A percentile compares a stretch with the other conserved stretches of the same genome.
phyloP scores from a whole-genome alignment of 2,888 invertebrate species.

The Sinodicranocentrus sp. region DNA sequence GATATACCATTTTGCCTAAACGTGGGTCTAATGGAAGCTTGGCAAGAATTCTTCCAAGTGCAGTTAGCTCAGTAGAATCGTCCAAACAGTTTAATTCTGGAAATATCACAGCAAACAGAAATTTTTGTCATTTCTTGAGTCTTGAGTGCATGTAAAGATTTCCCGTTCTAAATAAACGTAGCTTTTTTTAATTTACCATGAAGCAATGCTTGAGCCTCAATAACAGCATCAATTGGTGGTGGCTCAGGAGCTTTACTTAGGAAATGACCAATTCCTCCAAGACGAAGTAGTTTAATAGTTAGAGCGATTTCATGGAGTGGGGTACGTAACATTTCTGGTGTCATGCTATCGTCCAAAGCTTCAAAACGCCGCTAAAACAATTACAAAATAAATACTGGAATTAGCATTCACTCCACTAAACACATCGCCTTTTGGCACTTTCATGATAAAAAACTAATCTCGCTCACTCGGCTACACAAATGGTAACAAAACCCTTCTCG shows the following conservation, averaged over 20 bases:
- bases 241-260: constrained; percentile 97
- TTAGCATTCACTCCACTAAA: too few relatives aligned
- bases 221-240: constrained; percentile 98
- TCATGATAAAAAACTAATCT: too few relatives aligned
- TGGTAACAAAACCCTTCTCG: constrained; percentile 96
- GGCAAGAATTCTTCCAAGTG: constrained; percentile 95
- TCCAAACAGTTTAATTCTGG: constrained; percentile 96
- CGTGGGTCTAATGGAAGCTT: constrained; percentile 97
- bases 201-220: constrained; percentile 94
- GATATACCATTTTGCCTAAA: constrained; percentile 90
- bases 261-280: constrained; percentile 96
- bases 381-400: too few relatives aligned
- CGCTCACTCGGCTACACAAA: constrained; percentile 84
- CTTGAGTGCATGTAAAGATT: too few relatives aligned
- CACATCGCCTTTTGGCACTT: too few relatives aligned
- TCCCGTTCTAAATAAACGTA: too few relatives aligned
- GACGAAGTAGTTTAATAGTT: constrained; percentile 91
- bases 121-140: too few relatives aligned
- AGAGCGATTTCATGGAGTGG: constrained; percentile 97
- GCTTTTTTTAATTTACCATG: constrained; percentile 79
- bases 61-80: constrained; percentile 91
- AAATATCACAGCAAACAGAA: too few relatives aligned
- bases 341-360: constrained; percentile 91
- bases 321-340: constrained; percentile 98
- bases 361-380: constrained; percentile 82